Base-by-base conservation (phyloP, 2,113 vertebrate species). In the Antigone vipio region DNA sequence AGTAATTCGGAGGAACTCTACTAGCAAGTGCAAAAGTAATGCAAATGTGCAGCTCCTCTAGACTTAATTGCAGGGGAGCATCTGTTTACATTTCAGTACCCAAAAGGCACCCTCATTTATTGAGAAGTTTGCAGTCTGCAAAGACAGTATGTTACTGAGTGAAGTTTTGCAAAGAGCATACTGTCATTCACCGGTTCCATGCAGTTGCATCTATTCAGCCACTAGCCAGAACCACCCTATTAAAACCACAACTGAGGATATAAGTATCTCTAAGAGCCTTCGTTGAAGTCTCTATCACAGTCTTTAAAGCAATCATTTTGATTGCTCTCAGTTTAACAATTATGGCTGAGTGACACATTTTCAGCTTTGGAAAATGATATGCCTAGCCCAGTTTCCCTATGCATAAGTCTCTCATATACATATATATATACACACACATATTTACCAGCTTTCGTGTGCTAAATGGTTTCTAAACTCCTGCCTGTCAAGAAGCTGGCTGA, bases 391-490 rank as follows among this genome's bases (percentile, higher is more conserved):
- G 53, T 40, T 58, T 83, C 9, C 49, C n/a, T 34, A 2, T 62
- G 53, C 35, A 5, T 9, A 21, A 84, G 35, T 55, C 30, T 72
- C 66, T 92, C 87, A 44, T 63, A 40, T 53, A 11, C 77, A 91
- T 64, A 73, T 8, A 86, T 12, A 74, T 17, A 23, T 0, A 58
- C 8, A 69, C 9, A 63, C n/a, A 53, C 30, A 45, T 26, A 52
- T 95, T 96, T 75, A 78, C 68, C 53, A 42, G 58, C 74, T 87
- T 66, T 72, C 84, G 19, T 42, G 76, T 82, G 93, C 49, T 95
- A 67, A 96, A 64, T 20, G 63, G 91, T 64, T 94, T 92, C 78
- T 86, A 87, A 89, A 80, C 52, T 81, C 77, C 84, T 95, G 77
- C 74, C 42, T 86, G 73, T 90, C 62, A 85, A 68, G 71, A 56